These are phyloP conservation scores for Danaus melanippus DNA, from an alignment of 1,140 invertebrate genomes.

Conservation along the genomic window DNA sequence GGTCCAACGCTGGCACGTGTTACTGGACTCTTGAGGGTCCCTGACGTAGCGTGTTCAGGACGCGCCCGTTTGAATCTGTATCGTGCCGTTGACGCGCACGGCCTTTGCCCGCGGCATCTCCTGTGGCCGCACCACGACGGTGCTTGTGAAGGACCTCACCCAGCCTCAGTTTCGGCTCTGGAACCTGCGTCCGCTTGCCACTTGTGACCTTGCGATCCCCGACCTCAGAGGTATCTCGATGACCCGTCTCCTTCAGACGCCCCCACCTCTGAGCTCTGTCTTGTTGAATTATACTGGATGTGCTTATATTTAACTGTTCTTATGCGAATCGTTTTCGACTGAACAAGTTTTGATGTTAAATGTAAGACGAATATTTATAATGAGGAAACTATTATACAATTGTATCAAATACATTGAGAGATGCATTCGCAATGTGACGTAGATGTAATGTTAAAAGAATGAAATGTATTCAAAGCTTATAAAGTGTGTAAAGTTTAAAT, in stretches of 20 bases:
- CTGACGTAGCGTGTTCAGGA: conserved; percentile 40
- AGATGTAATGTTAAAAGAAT: conserved; percentile 18
- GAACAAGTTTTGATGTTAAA: conserved; percentile 28
- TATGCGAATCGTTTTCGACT: conserved; percentile 32
- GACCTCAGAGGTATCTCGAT: conserved; percentile 22
- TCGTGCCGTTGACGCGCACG: conserved; percentile 8
- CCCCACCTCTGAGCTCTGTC: background rate
- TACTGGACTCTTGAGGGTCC: conserved; percentile 67
- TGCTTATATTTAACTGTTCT: conserved; percentile 21
- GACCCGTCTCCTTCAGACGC: conserved; percentile 10
- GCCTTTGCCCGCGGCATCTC: conserved; percentile 4
- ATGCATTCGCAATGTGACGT: conserved; percentile 13
- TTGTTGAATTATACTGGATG: conserved; percentile 22
- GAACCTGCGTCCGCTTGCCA: background rate
- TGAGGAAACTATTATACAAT: conserved; percentile 7
- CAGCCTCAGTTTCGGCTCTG: conserved; percentile 20
- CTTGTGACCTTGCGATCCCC: conserved; percentile 10
- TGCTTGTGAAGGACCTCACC: conserved; percentile 23
- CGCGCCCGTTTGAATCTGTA: conserved; percentile 31
- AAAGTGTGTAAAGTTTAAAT: conserved; percentile 17
- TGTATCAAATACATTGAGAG: conserved; percentile 16
- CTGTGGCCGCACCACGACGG: conserved; percentile 24
- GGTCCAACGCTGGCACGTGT: conserved; percentile 68
- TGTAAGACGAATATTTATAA: conserved; percentile 9
- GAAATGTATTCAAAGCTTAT: conserved; percentile 19